Percentiles rank a stretch among this genome's conserved stretches.
Conservation (phyloP, 2,113 vertebrate species). For the Solea solea region DNA sequence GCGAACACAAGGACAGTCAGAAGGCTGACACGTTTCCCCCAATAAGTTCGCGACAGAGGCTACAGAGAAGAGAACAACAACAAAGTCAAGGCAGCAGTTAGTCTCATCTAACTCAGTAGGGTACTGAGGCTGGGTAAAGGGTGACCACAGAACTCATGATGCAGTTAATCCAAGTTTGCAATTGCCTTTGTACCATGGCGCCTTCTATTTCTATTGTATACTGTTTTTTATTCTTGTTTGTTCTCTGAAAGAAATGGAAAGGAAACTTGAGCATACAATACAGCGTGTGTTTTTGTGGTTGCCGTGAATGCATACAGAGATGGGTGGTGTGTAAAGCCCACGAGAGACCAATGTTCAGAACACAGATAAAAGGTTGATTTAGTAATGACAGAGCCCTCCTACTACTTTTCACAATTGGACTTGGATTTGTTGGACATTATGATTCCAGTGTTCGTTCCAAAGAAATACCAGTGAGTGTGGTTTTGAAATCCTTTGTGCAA, state of each 20-base stretch:
- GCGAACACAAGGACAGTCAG: slow-evolving; percentile 69
- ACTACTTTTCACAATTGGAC: slow-evolving; percentile 19
- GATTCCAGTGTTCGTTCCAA: slow-evolving; percentile 14
- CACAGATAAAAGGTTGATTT: slow-evolving; percentile 15
- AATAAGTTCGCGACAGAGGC: slow-evolving; percentile 64
- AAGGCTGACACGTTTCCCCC: slow-evolving; percentile 56
- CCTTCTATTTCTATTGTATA: slow-evolving; percentile 76
- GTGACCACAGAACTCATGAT: slow-evolving; percentile 67
- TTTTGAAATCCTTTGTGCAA: slow-evolving; percentile 28
- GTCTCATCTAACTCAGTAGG: slow-evolving; percentile 53
- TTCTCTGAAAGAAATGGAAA: slow-evolving; percentile 37
- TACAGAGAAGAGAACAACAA: slow-evolving; percentile 60
- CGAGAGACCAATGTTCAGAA: slow-evolving; percentile 54
- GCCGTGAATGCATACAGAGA: slow-evolving; percentile 19
- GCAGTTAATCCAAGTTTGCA: slow-evolving; percentile 77
- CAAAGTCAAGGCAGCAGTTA: slow-evolving; percentile 61
- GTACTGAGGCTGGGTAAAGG: slow-evolving; percentile 53
- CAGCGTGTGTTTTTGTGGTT: slow-evolving; percentile 38
- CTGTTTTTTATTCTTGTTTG: slow-evolving; percentile 56
- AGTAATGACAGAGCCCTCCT: slow-evolving; percentile 5
- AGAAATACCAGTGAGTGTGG: slow-evolving; percentile 11
- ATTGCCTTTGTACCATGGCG: slow-evolving; percentile 79
- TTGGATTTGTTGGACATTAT: slow-evolving; percentile 32
- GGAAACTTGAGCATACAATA: slow-evolving; percentile 37
- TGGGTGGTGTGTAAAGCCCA: slow-evolving; percentile 41